Evolutionary conservation across 2,888 invertebrate species (phyloP).

Genomic region (Bombyx huttoni): DNA sequence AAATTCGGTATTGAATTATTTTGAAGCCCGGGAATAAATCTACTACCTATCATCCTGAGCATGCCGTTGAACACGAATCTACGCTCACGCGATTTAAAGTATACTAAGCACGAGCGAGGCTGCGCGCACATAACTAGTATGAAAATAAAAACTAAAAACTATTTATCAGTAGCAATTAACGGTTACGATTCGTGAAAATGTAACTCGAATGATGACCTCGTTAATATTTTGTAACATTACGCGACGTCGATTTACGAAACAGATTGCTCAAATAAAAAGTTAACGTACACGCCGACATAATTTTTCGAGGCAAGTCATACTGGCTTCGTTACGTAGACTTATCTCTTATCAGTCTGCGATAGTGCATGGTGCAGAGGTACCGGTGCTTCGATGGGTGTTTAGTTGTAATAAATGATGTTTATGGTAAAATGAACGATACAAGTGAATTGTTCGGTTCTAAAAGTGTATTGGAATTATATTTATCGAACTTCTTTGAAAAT

Average conservation of each 20-base stretch:
- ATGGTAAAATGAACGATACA: conserved; percentile 30
- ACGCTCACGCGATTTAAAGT: too few relatives aligned
- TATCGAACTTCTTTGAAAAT: conserved; percentile 36
- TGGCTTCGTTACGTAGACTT: conserved; percentile 6
- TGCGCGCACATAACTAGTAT: background rate
- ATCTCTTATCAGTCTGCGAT: conserved; percentile 35
- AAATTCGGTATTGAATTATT: too few relatives aligned
- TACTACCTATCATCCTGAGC: too few relatives aligned
- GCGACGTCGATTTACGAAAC: conserved; percentile 6
- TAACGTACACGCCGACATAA: background rate
- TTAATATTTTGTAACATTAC: background rate
- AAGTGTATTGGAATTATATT: conserved; percentile 41
- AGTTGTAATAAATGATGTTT: conserved; percentile 6
- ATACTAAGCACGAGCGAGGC: too few relatives aligned
- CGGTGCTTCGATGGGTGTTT: conserved; percentile 3
- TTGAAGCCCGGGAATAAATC: too few relatives aligned
- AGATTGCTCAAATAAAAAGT: conserved; percentile 4
- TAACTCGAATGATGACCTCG: background rate
- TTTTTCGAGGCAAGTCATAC: background rate
- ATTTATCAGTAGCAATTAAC: background rate
- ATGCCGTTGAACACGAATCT: too few relatives aligned
- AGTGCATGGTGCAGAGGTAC: conserved; percentile 10
- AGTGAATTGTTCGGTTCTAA: conserved; percentile 27
- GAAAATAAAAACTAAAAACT: background rate
- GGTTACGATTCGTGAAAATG: background rate